Base-by-base conservation (phyloP, 2,888 invertebrate genomes). In the Euplexia lucipara region DNA sequence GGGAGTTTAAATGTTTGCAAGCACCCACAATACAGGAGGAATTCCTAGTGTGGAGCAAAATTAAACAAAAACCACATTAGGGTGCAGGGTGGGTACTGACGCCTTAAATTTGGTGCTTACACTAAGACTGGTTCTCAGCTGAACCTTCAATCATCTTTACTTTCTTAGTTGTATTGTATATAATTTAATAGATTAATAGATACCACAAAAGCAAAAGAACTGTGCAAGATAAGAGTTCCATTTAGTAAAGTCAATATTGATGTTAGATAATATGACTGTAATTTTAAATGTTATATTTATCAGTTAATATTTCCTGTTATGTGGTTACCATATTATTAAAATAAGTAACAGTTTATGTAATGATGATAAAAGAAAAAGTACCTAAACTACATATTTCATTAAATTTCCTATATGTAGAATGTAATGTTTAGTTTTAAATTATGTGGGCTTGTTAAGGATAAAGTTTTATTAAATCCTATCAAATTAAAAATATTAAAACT, bases 221-320 rank as follows among this genome's bases (percentile, higher is more conserved):
- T 20, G 20, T n/a, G 16, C 16, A n/a, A 32, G 6, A 77, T 51
- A 34, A 1, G 10, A 37, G 10, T 32, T 20, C 8, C 5, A 48
- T 49, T 34, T 37, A 47, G 5, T 14, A 56, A 67, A 18, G n/a
- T 56, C 18, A 54, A 64, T 56, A 56, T 22, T 26, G 20, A 8
- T 35, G 18, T 51, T 30, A 51, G 56, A 65, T 75, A 65, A 41
- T 20, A 53, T 39, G 6, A 12, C 9, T 48, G 56, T 56, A 59
- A 52, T 41, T 49, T 65, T 10, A 16, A 35, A 41, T 69, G 54
- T 63, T 35, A n/a, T 6, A 0, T 5, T 57, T 73, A 74, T 74
- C 59, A 60, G n/a, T 41, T 26, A 26, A 74, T 65, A 54, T 60
- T 42, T 69, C 12, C 22, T 44, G 18, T 41, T 37, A 39, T 45